Conservation (phyloP, 2,113 vertebrate species). For the Ranitomeya imitator region DNA sequence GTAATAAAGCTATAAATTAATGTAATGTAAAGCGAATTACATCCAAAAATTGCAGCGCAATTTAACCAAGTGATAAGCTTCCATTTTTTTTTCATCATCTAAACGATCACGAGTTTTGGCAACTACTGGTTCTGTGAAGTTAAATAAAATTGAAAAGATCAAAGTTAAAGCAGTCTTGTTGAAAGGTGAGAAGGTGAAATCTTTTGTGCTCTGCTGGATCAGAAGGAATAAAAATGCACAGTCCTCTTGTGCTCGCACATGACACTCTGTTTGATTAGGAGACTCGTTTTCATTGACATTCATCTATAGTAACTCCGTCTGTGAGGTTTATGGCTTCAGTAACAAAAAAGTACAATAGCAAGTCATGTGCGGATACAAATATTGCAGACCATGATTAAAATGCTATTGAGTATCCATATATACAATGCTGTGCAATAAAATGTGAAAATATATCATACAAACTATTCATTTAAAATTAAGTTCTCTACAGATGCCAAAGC, state of each 20-base stretch:
- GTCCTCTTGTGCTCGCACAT: conserved; percentile 60
- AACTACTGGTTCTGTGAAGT: conserved; percentile 63
- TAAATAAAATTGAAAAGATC: conserved; percentile 69
- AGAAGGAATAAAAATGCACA: conserved; percentile 63
- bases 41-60: not conserved
- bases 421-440: no score
- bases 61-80: conserved; percentile 5
- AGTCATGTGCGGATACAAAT: not conserved
- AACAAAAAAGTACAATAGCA: not conserved
- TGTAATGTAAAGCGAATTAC: not conserved
- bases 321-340: not conserved
- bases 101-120: conserved; percentile 66
- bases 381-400: not conserved
- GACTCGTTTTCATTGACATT: conserved; percentile 66
- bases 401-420: no score
- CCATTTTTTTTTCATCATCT: conserved; percentile 50
- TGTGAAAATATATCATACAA: no score
- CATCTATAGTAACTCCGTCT: conserved; percentile 38
- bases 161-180: conserved; percentile 64
- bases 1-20: not conserved
- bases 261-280: conserved; percentile 67
- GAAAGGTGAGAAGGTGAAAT: conserved; percentile 65
- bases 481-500: no score
- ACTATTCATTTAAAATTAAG: no score
- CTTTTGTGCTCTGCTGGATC: conserved; percentile 64